Base-by-base conservation (phyloP, 2,113 vertebrate species). In the Hiodon alosoides region DNA sequence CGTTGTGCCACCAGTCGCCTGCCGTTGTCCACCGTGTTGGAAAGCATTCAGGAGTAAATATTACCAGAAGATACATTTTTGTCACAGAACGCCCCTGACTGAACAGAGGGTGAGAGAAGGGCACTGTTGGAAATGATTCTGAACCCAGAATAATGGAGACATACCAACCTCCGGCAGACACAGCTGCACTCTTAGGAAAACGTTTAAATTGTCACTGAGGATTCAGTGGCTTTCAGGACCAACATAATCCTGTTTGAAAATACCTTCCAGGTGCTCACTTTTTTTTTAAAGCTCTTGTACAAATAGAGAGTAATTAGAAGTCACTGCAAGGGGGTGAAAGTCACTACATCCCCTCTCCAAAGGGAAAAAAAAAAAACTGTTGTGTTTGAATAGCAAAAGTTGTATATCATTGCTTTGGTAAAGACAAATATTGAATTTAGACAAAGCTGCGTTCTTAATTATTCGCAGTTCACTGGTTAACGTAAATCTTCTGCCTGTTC, bases 191-290 rank as follows among this genome's bases (percentile, higher is more conserved):
- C 78, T 73, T 62, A 51, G 59, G 62, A 79, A 77, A 84, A 78
- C 75, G 76, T 81, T 67, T 71, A 54, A 78, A 72, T 72, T 79
- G 80, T 82, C 82, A 81, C 80, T 77, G 77, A 79, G 81, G 82
- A 86, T 78, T 78, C 76, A 75, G 81, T 67, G 82, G 75, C 79
- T 78, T 82, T 74, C 81, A 81, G 80, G 84, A 81, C 81, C 50
- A 73, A 76, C 76, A 78, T 91, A 87, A 90, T 89, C 89, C 86
- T 84, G 81, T 86, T 80, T 83, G 83, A 89, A 90, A 89, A 88
- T 84, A 88, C 72, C 76, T 76, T 79, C 72, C 77, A 75, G 75
- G 52, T 86, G 83, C 81, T 74, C 73, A 79, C 77, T 85, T 52
- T 57, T 81, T 65, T 78, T 85, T 76, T 82, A 77, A 78, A 83